A percentile compares a stretch with the other conserved stretches of the same genome.
Conservation (phyloP, 2,888 invertebrate genomes). For the Xylota sylvarum region DNA sequence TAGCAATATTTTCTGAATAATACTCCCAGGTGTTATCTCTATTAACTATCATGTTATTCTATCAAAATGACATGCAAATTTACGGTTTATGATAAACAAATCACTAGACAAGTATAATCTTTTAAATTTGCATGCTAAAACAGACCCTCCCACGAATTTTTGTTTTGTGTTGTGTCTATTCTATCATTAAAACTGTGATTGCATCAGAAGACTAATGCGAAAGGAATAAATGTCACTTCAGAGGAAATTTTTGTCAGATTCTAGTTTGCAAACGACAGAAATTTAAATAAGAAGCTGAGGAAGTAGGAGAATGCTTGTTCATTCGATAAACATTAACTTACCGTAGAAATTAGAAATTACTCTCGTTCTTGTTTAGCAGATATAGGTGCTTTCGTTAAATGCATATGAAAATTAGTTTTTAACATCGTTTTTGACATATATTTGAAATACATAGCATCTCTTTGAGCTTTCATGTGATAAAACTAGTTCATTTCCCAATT, state of each 20-base stretch:
- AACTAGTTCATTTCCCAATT: no score
- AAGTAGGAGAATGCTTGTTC: not conserved
- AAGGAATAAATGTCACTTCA: not conserved
- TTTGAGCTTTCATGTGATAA: no score
- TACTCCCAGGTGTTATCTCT: not conserved
- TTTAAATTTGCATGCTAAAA: not conserved
- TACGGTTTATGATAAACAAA: not conserved
- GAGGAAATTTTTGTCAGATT: not conserved
- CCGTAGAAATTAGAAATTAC: not conserved
- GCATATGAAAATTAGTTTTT: no score
- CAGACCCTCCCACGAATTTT: not conserved
- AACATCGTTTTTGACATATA: no score
- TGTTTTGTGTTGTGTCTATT: not conserved
- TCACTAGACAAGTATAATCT: not conserved
- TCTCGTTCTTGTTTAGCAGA: no score
- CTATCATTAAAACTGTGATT: not conserved
- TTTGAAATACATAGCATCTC: no score
- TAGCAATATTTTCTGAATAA: not conserved
- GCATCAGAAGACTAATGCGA: constrained; percentile 1
- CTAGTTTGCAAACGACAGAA: not conserved
- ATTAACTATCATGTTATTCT: not conserved
- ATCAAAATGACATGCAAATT: not conserved
- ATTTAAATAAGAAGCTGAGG: not conserved
- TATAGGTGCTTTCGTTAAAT: no score
- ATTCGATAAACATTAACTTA: no score